Percentiles rank a stretch among this genome's conserved stretches.
Evolutionary conservation across 2,113 vertebrate genomes (phyloP).

Genomic region (Menidia beryllina): DNA sequence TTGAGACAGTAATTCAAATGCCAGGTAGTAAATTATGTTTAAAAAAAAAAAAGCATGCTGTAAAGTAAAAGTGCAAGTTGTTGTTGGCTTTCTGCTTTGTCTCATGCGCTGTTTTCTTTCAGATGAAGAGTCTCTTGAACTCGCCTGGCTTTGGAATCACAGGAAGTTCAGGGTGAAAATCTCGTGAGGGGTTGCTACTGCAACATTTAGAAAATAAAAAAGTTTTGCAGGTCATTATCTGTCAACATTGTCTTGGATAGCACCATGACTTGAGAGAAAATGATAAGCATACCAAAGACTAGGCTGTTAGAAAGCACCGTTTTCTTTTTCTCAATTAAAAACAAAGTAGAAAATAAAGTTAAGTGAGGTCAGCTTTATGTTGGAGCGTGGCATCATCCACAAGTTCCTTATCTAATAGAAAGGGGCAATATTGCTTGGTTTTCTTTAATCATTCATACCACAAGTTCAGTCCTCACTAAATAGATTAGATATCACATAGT

Average conservation of each 20-base stretch:
- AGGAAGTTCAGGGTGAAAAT: conserved; percentile 89
- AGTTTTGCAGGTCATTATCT: conserved; percentile 52
- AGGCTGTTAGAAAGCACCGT: conserved; percentile 41
- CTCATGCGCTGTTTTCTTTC: conserved; percentile 91
- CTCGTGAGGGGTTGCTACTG: conserved; percentile 70
- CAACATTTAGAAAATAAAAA: conserved; percentile 50
- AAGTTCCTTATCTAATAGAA: conserved; percentile 39
- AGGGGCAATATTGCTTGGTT: conserved; percentile 12
- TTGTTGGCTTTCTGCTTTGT: conserved; percentile 83
- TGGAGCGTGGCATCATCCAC: conserved; percentile 33
- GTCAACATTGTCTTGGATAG: conserved; percentile 49
- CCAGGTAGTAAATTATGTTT: conserved; percentile 34
- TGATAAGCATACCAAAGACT: conserved; percentile 6
- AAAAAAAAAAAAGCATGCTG: conserved; percentile 52
- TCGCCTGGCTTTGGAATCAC: conserved; percentile 88
- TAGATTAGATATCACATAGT: conserved; percentile 1
- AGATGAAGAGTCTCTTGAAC: conserved; percentile 90
- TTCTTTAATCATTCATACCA: background rate
- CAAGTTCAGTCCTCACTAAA: background rate
- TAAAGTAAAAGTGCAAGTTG: conserved; percentile 66
- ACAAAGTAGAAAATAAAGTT: conserved; percentile 41
- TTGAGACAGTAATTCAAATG: conserved; percentile 18
- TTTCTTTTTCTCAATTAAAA: conserved; percentile 66
- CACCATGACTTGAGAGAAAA: conserved; percentile 58
- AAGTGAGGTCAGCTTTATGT: conserved; percentile 44